Base-by-base conservation (phyloP, 2,888 invertebrate genomes). In the Ectemnius cavifrons region DNA sequence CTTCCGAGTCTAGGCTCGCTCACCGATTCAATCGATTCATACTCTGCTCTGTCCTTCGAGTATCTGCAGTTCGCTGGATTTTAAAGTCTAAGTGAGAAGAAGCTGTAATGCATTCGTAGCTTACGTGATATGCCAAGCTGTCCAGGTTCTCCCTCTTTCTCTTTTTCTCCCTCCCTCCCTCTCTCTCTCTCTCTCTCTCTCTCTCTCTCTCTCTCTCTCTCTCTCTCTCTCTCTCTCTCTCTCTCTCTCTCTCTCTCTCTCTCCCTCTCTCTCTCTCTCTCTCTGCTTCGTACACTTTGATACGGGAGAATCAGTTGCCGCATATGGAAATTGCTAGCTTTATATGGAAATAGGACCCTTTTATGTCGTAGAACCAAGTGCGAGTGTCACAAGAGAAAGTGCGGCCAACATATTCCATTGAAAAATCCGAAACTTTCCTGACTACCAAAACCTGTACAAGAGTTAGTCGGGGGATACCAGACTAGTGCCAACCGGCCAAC, bases 271-370 rank as follows among this genome's bases (percentile, higher is more conserved):
- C 20, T 20, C 20, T 20, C 20, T 1, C 20, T 4, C 5, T 16
- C 3, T 4, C 49, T 14, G 13, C n/a, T 16, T 37, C 8, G 37
- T 11, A 11, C 37, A 37, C 8, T 11, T 37, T 37, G 37, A 37
- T 37, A 37, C 8, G 27, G 20, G 69, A 69, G 60, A 73, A 75
- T 63, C 65, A 77, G 75, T 77, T 75, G 71, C 58, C 75, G 66
- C 71, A 71, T 75, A 77, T 77, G 77, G 75, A 77, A 71, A 77
- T 77, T 52, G 68, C 67, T 68, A 71, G 75, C 70, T 77, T 68
- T 77, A 71, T 77, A 77, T 77, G 77, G 64, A 77, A 77, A 77
- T 77, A 37, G n/a, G 63, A 52, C 65, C 71, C 67, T 65, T 71
- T 71, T 65, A 60, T 28, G 23, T 58, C 58, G 63, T 57, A 52